These are phyloP conservation scores for Upupa epops DNA, from an alignment of 2,113 vertebrate species.

Conservation along the genomic window DNA sequence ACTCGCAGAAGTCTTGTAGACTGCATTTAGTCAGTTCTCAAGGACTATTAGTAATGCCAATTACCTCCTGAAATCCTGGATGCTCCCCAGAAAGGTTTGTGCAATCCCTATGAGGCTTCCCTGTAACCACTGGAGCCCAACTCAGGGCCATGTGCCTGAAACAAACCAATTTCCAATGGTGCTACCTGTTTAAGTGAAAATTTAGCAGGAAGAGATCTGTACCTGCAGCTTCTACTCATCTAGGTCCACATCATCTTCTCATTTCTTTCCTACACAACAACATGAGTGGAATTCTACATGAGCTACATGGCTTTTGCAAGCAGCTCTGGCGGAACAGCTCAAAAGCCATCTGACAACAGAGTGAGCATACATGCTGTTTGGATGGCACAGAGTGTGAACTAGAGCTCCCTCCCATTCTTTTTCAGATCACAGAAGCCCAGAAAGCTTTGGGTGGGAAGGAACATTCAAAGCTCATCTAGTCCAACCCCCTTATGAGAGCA, in stretches of 20 bases:
- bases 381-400: rapidly evolving
- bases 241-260: neutral
- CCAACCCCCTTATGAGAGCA: neutral
- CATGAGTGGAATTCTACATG: neutral
- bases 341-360: neutral
- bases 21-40: neutral
- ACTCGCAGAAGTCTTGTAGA: too few species aligned
- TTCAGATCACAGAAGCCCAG: neutral
- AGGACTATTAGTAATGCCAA: neutral
- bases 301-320: neutral
- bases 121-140: neutral
- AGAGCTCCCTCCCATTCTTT: neutral
- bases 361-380: neutral
- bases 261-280: neutral
- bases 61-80: neutral
- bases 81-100: neutral
- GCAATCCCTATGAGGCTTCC: neutral
- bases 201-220: neutral
- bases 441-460: neutral
- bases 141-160: neutral
- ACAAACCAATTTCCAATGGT: neutral
- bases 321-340: neutral
- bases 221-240: neutral
- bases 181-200: neutral
- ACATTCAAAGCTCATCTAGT: too few species aligned